phyloP scores from a whole-genome alignment of 2,113 vertebrate species.

The Saguinus imperator region DNA sequence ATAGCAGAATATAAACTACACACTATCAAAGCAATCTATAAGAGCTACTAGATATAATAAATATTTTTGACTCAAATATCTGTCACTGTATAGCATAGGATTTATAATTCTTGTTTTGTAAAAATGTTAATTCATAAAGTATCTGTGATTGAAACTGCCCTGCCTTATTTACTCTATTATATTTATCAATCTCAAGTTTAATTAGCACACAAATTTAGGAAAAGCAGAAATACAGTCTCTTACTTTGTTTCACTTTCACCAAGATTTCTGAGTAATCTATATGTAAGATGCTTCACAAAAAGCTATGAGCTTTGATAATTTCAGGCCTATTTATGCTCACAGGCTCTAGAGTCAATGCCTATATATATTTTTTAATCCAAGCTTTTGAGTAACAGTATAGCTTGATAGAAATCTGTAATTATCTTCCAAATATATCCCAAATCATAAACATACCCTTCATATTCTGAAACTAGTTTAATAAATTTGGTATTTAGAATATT shows the following conservation, averaged over 20 bases:
- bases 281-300: neutral
- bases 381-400: conserved; percentile 14
- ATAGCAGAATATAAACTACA: neutral
- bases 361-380: neutral
- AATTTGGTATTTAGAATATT: conserved; percentile 1
- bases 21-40: neutral
- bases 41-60: neutral
- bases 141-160: neutral
- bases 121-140: neutral
- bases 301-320: neutral
- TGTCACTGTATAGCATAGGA: neutral
- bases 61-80: neutral
- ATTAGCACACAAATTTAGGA: neutral
- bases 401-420: neutral
- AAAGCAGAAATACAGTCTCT: neutral
- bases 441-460: neutral
- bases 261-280: conserved; percentile 3
- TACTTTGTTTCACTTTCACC: neutral
- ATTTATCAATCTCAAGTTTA: neutral
- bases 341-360: neutral
- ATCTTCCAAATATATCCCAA: neutral
- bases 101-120: neutral
- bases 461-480: neutral
- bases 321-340: conserved; percentile 23
- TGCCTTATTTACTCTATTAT: neutral